These are phyloP conservation scores for Mylabris sibirica DNA, from an alignment of 2,888 invertebrate genomes.

Conservation along the genomic window DNA sequence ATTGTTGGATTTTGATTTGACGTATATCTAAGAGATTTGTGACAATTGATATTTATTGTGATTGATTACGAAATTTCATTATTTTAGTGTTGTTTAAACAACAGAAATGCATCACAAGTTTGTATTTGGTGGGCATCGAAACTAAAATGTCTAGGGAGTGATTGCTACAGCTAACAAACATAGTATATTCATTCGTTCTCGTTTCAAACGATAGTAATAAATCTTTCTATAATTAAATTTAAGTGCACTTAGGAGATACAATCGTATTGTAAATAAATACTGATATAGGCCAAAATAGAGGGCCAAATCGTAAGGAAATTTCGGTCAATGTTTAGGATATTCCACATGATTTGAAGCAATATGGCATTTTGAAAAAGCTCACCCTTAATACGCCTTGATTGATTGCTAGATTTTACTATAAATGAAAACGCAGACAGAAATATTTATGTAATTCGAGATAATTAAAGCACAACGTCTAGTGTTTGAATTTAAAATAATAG, in stretches of 20 bases:
- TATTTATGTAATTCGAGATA: constrained; percentile 12
- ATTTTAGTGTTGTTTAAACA: neutral
- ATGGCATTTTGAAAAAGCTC: constrained; percentile 30
- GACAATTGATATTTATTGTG: no score
- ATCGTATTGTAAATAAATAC: constrained; percentile 31
- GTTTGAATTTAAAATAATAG: constrained; percentile 39
- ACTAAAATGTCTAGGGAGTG: neutral
- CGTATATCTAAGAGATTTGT: no score
- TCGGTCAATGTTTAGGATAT: no score
- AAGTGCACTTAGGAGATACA: constrained; percentile 36
- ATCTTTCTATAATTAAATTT: constrained; percentile 34
- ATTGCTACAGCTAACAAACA: neutral
- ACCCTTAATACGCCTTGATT: neutral
- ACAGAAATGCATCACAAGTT: neutral
- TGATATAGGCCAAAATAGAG: constrained; percentile 26
- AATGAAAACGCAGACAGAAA: neutral
- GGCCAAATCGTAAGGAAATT: constrained; percentile 33
- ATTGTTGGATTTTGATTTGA: no score
- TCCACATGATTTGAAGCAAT: no score
- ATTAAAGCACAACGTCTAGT: constrained; percentile 28
- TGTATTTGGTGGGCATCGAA: neutral
- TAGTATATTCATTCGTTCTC: constrained; percentile 18
- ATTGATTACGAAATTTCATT: neutral
- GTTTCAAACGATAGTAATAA: constrained; percentile 25
- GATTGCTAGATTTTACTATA: constrained; percentile 23